These are phyloP conservation scores for Grammatotria lemairii DNA, from an alignment of 2,113 vertebrate genomes.

Conservation along the genomic window DNA sequence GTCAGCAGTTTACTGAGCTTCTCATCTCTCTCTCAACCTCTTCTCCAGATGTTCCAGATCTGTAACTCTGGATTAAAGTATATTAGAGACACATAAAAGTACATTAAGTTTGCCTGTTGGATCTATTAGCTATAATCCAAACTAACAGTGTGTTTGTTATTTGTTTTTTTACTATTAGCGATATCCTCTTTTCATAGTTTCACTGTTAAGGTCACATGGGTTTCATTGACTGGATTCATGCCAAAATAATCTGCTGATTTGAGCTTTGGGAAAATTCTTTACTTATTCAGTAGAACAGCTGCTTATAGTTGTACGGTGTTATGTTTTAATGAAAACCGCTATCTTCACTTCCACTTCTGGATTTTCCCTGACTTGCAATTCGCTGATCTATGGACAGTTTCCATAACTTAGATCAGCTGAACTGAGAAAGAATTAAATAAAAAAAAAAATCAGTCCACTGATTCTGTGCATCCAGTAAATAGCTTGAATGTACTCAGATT, in stretches of 20 bases:
- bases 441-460: neutral
- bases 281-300: neutral
- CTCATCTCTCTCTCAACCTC: neutral
- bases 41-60: neutral
- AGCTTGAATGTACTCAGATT: neutral
- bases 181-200: neutral
- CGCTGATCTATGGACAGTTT: neutral
- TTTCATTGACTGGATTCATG: neutral
- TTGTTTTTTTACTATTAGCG: neutral
- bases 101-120: neutral
- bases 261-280: neutral
- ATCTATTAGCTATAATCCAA: neutral
- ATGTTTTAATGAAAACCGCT: neutral
- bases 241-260: neutral
- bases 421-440: neutral
- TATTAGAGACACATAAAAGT: neutral
- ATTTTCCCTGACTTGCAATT: neutral
- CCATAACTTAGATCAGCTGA: neutral
- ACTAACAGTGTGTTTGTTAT: neutral
- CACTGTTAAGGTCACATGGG: neutral
- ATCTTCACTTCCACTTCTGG: neutral
- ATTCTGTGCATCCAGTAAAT: neutral
- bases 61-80: neutral
- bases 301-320: neutral
- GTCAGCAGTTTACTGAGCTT: neutral